These are phyloP conservation scores for Scaptodrosophila lebanonensis DNA, from an alignment of 1,140 invertebrate species.

Conservation along the genomic window DNA sequence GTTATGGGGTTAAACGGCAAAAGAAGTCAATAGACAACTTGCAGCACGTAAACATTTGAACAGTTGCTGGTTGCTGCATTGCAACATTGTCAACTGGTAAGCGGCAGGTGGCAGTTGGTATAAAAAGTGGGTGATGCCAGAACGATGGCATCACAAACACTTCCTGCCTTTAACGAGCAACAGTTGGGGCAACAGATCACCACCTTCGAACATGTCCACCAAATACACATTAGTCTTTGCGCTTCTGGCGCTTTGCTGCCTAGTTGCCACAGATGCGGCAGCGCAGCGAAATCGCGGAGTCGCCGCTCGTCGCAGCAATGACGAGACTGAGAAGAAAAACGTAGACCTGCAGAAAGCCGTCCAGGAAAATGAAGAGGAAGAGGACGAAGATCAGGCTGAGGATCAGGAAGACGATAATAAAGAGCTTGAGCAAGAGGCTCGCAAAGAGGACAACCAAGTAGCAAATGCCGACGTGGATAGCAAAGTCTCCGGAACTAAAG, in stretches of 20 bases:
- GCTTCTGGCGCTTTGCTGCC: conserved; percentile 55
- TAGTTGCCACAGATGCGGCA: conserved; percentile 43
- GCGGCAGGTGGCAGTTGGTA: conserved; percentile 12
- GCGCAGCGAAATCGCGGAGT: conserved; percentile 35
- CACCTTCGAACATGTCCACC: conserved; percentile 40
- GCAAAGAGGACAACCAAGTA: conserved; percentile 17
- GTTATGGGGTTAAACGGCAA: neutral
- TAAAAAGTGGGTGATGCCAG: conserved; percentile 33
- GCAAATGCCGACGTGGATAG: conserved; percentile 3
- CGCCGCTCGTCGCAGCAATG: conserved; percentile 16
- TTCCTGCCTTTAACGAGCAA: conserved; percentile 49
- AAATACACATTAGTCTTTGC: conserved; percentile 55
- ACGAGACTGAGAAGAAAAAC: conserved; percentile 18
- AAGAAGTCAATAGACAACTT: conserved; percentile 17
- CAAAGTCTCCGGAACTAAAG: conserved; percentile 21
- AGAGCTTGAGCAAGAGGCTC: conserved; percentile 12
- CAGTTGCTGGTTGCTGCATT: conserved; percentile 28
- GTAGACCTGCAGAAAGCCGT: conserved; percentile 4
- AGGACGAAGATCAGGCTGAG: conserved; percentile 4
- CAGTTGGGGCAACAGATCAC: conserved; percentile 22
- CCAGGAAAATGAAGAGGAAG: conserved; percentile 11
- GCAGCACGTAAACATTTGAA: conserved; percentile 56
- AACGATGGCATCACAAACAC: conserved; percentile 53
- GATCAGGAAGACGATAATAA: neutral
- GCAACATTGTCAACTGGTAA: neutral